Conservation (phyloP, 2,113 vertebrate genomes). For the Bubalus kerabau region DNA sequence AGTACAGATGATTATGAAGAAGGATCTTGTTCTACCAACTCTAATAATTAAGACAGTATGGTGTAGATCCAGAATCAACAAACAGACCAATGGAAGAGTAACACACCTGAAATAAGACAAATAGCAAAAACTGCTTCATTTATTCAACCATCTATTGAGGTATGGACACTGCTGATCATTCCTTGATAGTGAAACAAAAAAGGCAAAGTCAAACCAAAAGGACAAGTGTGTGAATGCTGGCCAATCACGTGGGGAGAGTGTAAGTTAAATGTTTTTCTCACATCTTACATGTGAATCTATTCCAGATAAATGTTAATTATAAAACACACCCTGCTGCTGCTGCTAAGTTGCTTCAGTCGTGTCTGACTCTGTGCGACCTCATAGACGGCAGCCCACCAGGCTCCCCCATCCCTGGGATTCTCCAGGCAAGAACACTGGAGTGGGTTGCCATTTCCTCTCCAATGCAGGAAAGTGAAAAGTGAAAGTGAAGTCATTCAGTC, state of each 20-base stretch:
- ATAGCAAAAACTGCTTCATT: background rate
- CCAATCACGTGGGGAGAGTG: background rate
- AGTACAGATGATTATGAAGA: accelerated
- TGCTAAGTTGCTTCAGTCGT: no score
- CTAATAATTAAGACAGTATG: background rate
- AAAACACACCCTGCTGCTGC: background rate
- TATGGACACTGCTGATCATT: background rate
- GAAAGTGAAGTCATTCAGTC: no score
- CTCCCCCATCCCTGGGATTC: no score
- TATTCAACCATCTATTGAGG: background rate
- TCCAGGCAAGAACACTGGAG: no score
- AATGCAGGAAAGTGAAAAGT: no score
- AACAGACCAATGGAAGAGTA: background rate
- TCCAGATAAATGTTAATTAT: background rate
- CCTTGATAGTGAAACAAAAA: background rate
- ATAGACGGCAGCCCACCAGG: no score
- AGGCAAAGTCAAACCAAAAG: background rate
- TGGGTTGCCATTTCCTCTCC: no score
- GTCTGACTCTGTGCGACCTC: no score
- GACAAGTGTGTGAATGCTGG: background rate
- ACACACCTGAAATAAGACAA: background rate
- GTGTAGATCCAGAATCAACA: background rate
- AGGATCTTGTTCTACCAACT: background rate
- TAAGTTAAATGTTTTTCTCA: background rate
- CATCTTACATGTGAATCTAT: background rate